These are phyloP conservation scores for Popillia japonica DNA, from an alignment of 1,140 invertebrate genomes.

Conservation along the genomic window DNA sequence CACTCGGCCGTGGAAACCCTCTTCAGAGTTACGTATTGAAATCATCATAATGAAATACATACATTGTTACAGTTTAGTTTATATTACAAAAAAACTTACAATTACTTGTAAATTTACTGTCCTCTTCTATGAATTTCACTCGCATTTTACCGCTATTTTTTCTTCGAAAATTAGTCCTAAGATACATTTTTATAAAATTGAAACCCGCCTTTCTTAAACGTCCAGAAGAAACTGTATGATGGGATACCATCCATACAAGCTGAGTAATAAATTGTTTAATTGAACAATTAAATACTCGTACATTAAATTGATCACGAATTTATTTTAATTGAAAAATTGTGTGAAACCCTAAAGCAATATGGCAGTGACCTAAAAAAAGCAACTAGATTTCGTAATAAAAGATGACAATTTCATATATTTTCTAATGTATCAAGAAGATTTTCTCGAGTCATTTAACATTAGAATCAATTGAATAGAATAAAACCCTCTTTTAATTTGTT, in stretches of 20 bases:
- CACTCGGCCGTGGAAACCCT: no score
- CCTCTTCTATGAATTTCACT: conserved; percentile 21
- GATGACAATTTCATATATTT: not conserved
- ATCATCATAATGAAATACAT: not conserved
- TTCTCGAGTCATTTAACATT: no score
- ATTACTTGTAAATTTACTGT: not conserved
- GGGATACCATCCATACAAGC: not conserved
- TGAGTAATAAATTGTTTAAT: conserved; percentile 1
- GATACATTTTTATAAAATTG: not conserved
- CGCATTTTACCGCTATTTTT: conserved; percentile 12
- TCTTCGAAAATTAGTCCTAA: not conserved
- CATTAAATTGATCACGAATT: conserved; percentile 28
- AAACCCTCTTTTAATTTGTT: no score
- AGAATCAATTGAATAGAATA: no score
- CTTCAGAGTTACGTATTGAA: not conserved
- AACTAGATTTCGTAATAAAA: not conserved
- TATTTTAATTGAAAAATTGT: conserved; percentile 33
- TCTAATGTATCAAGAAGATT: no score
- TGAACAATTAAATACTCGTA: conserved; percentile 18
- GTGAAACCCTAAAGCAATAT: not conserved
- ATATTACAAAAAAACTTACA: not conserved
- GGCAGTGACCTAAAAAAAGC: not conserved
- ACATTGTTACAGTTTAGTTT: not conserved
- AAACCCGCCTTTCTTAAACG: not conserved
- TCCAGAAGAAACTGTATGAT: not conserved